Percentiles rank a stretch among this genome's conserved stretches.
phyloP scores from a whole-genome alignment of 2,113 vertebrate species.

The Tyrannus savana region DNA sequence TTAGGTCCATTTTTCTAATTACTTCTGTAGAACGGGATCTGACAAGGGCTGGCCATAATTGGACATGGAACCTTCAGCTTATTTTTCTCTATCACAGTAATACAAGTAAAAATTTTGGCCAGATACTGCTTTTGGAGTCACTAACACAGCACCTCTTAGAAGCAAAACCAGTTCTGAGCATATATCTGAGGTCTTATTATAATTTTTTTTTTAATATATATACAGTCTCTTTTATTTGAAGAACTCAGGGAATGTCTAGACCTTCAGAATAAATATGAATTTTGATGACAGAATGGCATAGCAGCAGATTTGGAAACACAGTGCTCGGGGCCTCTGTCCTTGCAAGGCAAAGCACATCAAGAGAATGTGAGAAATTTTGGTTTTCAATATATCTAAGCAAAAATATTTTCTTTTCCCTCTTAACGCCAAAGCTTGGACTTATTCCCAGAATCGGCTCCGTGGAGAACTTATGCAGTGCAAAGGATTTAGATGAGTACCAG shows the following conservation, averaged over 20 bases:
- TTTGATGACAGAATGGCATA: not conserved
- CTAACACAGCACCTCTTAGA: not conserved
- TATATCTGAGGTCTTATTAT: not conserved
- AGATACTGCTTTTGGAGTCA: not conserved
- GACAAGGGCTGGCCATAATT: not conserved
- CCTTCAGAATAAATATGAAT: slow-evolving; percentile 7
- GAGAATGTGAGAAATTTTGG: slow-evolving; percentile 15
- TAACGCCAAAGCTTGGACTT: slow-evolving; percentile 79
- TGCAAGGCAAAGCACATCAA: not conserved
- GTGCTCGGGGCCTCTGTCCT: not conserved
- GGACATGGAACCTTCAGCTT: not conserved
- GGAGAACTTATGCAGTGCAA: slow-evolving; percentile 79
- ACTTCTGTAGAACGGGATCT: not conserved
- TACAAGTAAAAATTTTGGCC: not conserved
- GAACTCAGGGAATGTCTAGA: not conserved
- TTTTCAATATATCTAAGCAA: slow-evolving; percentile 9
- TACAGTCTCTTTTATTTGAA: not conserved
- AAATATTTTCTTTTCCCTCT: slow-evolving; percentile 52
- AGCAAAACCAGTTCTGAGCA: not conserved
- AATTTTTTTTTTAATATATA: not conserved
- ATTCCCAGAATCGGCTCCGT: slow-evolving; percentile 79
- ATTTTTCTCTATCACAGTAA: not conserved
- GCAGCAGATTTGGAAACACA: not conserved
- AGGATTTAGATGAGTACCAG: slow-evolving; percentile 74
- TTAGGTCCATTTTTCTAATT: not conserved